A percentile compares a stretch with the other conserved stretches of the same genome.
Conservation (phyloP, 2,888 invertebrate genomes). For the Amphiduros pacificus region DNA sequence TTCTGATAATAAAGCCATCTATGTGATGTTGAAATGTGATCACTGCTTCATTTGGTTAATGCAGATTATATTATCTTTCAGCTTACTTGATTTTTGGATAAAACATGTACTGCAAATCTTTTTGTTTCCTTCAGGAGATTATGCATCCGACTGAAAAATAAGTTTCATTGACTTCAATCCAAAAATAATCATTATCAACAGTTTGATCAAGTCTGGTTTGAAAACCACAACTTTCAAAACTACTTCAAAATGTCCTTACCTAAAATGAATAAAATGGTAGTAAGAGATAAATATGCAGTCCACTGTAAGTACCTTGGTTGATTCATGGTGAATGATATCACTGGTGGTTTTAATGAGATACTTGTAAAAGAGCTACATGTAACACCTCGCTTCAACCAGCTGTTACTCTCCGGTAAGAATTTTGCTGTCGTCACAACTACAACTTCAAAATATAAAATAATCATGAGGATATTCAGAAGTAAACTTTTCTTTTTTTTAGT, state of each 20-base stretch:
- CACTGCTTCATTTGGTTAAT: too few relatives aligned
- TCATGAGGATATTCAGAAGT: background rate
- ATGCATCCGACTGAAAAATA: slow-evolving; percentile 44
- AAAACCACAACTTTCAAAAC: too few relatives aligned
- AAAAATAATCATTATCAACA: too few relatives aligned
- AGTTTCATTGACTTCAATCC: background rate
- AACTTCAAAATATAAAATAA: slow-evolving; percentile 36
- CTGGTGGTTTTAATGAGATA: slow-evolving; percentile 50
- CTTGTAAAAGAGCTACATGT: slow-evolving; percentile 55
- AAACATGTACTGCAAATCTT: slow-evolving; percentile 52
- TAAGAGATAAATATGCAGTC: too few relatives aligned
- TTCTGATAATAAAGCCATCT: too few relatives aligned
- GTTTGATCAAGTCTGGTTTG: too few relatives aligned
- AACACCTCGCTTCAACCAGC: slow-evolving; percentile 51
- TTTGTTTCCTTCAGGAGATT: slow-evolving; percentile 39
- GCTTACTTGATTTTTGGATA: slow-evolving; percentile 48
- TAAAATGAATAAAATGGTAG: too few relatives aligned
- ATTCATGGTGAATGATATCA: slow-evolving; percentile 52
- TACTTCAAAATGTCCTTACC: too few relatives aligned
- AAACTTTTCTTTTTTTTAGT: background rate
- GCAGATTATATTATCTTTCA: background rate
- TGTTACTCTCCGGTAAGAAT: slow-evolving; percentile 32
- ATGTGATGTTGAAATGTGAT: too few relatives aligned
- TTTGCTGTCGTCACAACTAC: slow-evolving; percentile 50
- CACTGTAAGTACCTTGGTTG: slow-evolving; percentile 43